Evolutionary conservation across 2,113 vertebrate species (phyloP).

Genomic region (Motacilla tschutschensis): DNA sequence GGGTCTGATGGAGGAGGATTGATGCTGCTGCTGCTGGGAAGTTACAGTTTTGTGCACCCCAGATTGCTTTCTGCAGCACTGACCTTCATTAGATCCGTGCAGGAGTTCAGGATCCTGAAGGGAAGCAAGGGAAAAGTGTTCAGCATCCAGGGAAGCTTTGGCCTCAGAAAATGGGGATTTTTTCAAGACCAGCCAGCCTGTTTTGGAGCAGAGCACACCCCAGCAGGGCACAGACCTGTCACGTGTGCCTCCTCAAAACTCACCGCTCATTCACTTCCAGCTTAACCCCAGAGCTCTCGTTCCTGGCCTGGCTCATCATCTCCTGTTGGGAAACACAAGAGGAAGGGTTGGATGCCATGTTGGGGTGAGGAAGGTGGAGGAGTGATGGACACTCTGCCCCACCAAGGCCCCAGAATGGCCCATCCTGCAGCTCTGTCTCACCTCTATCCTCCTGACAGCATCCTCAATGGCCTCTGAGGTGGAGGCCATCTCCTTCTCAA

Average conservation of each 20-base stretch:
- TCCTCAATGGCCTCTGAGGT: conserved; percentile 92
- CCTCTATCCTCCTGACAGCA: conserved; percentile 91
- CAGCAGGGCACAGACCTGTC: background rate
- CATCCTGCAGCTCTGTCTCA: conserved; percentile 36
- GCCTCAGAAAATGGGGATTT: background rate
- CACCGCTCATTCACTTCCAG: conserved; percentile 96
- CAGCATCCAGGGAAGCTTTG: background rate
- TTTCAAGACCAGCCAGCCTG: background rate
- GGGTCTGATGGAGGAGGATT: background rate
- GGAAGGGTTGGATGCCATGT: fast-evolving
- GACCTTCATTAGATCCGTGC: conserved; percentile 97
- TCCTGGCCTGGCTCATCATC: conserved; percentile 95
- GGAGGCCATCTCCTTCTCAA: conserved; percentile 96
- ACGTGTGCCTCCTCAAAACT: background rate
- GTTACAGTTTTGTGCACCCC: background rate
- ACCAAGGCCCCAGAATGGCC: background rate
- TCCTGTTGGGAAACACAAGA: conserved; percentile 71
- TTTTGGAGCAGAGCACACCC: background rate
- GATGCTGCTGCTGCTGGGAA: background rate
- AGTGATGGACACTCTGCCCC: no score
- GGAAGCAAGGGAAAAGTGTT: background rate
- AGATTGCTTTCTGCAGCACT: background rate
- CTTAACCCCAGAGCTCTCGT: conserved; percentile 86
- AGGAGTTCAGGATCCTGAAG: conserved; percentile 88
- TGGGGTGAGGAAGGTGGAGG: background rate